These are phyloP conservation scores for Sakesphorus luctuosus DNA, from an alignment of 2,113 vertebrate genomes.

Conservation along the genomic window DNA sequence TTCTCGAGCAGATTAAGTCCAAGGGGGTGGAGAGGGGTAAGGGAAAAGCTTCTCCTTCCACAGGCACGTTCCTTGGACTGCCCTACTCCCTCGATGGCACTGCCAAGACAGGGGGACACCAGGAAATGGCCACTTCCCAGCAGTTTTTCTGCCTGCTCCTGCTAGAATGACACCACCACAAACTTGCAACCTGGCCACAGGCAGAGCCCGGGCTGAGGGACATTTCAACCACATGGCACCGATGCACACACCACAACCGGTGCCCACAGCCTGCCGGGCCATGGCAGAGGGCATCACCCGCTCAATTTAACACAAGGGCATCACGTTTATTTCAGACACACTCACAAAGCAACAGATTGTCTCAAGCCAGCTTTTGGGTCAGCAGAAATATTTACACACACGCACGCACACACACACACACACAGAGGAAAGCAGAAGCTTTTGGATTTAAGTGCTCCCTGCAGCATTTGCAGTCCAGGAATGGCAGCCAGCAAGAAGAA, in stretches of 20 bases:
- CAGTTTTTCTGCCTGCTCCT: not conserved
- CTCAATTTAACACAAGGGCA: not conserved
- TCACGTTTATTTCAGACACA: not conserved
- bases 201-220: not conserved
- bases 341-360: not conserved
- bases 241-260: not conserved
- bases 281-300: not conserved
- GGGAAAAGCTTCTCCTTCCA: not conserved
- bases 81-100: not conserved
- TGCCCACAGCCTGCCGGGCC: fast-evolving
- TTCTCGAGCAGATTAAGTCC: conserved; percentile 5
- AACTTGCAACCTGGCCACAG: fast-evolving
- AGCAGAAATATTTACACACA: not conserved
- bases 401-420: not conserved
- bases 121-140: not conserved
- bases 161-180: not conserved
- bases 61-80: not conserved
- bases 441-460: not conserved
- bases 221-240: not conserved
- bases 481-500: not conserved
- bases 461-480: not conserved
- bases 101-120: not conserved
- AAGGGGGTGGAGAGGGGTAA: not conserved
- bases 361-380: not conserved
- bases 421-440: not conserved